A percentile compares a stretch with the other conserved stretches of the same genome.
phyloP scores from a whole-genome alignment of 2,113 vertebrate species.

The Chaetops frenatus region DNA sequence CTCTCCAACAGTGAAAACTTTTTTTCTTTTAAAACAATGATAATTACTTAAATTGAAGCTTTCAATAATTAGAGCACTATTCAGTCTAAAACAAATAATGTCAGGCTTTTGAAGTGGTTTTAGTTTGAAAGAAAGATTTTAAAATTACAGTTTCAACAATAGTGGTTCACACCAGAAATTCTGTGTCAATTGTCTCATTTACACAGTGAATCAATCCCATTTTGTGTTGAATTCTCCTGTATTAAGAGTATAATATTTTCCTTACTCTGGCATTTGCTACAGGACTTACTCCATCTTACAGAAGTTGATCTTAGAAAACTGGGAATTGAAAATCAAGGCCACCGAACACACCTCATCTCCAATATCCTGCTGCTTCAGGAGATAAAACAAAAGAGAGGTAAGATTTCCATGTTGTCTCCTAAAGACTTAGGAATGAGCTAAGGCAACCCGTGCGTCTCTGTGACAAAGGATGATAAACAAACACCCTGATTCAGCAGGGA shows the following conservation, averaged over 20 bases:
- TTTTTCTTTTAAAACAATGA: not conserved
- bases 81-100: not conserved
- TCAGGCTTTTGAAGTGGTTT: not conserved
- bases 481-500: not conserved
- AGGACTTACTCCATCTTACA: slow-evolving; percentile 76
- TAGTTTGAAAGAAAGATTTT: not conserved
- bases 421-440: not conserved
- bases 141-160: not conserved
- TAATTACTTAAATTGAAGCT: not conserved
- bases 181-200: not conserved
- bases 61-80: not conserved
- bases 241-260: not conserved
- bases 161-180: not conserved
- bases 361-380: slow-evolving; percentile 74
- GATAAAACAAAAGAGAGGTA: slow-evolving; percentile 71
- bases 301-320: slow-evolving; percentile 73
- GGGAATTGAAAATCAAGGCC: slow-evolving; percentile 72
- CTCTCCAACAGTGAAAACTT: not conserved
- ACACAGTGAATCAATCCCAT: not conserved
- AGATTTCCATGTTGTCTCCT: not conserved
- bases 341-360: slow-evolving; percentile 71
- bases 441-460: not conserved
- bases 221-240: not conserved
- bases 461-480: not conserved
- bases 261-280: not conserved